Evolutionary conservation across 2,888 invertebrate genomes (phyloP).

Genomic region (Pecten maximus): DNA sequence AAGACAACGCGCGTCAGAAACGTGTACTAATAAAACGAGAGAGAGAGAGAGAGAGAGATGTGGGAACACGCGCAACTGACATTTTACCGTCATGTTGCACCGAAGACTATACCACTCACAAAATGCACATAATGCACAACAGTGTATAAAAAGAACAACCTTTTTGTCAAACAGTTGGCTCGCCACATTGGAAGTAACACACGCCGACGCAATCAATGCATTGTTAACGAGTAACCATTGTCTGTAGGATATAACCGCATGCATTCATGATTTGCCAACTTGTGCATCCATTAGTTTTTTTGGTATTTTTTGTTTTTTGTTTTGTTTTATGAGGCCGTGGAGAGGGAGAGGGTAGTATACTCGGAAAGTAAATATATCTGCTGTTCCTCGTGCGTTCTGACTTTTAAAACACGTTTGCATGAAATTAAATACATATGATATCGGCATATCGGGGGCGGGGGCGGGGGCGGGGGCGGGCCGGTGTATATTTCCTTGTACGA

Average conservation of each 20-base stretch:
- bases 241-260: background rate
- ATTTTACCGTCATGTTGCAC: background rate
- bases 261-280: background rate
- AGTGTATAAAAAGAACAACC: background rate
- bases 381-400: no score
- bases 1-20: constrained; percentile 1
- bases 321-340: background rate
- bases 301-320: background rate
- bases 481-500: no score
- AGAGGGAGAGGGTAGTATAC: no score
- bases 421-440: no score
- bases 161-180: background rate
- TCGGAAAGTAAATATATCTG: no score
- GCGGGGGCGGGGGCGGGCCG: no score
- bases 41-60: no score
- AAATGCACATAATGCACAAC: background rate
- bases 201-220: background rate
- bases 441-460: no score
- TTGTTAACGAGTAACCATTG: background rate
- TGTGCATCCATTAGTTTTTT: background rate
- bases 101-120: background rate
- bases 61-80: background rate
- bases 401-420: no score
- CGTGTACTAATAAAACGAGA: background rate
- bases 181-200: background rate